Evolutionary conservation across 2,797 vertebrate genomes (phyloP).

Genomic region (Ctenochaetus hawaiiensis): DNA sequence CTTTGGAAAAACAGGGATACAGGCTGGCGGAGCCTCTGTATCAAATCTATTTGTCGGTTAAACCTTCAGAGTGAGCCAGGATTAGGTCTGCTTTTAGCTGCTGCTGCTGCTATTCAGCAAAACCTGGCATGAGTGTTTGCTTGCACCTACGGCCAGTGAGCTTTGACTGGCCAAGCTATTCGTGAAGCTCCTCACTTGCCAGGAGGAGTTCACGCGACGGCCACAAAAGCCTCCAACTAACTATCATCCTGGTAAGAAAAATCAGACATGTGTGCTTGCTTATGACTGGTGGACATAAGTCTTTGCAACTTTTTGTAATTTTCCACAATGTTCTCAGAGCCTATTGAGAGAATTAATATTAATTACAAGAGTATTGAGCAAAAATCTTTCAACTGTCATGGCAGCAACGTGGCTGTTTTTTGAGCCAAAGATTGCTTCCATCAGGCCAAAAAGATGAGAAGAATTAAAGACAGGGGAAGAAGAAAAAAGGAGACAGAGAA

Average conservation of each 20-base stretch:
- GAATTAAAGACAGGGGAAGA: conserved; percentile 9
- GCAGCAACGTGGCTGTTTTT: conserved; percentile 13
- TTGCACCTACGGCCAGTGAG: conserved; percentile 23
- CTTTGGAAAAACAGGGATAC: conserved; percentile 50
- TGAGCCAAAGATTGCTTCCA: conserved; percentile 21
- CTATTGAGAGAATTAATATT: conserved; percentile 18
- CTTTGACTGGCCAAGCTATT: conserved; percentile 46
- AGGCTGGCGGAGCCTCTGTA: conserved; percentile 52
- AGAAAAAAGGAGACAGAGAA: not conserved
- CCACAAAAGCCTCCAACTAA: conserved; percentile 44
- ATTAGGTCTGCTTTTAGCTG: conserved; percentile 56
- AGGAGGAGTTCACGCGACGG: conserved; percentile 57
- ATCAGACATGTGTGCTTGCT: conserved; percentile 15
- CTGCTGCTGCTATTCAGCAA: conserved; percentile 48
- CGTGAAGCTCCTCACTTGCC: conserved; percentile 36
- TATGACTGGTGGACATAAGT: conserved; percentile 3
- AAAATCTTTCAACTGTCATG: not conserved
- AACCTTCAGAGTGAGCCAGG: conserved; percentile 60
- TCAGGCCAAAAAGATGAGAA: conserved; percentile 5
- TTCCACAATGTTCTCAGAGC: conserved; percentile 15
- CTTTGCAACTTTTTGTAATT: conserved; percentile 16
- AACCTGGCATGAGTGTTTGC: conserved; percentile 39
- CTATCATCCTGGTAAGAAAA: conserved; percentile 17
- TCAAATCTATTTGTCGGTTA: conserved; percentile 72
- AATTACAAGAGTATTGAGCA: conserved; percentile 21